Evolutionary conservation across 35 echinoderm and acorn worm species (phyloP).

Genomic region (Strongylocentrotus purpuratus): DNA sequence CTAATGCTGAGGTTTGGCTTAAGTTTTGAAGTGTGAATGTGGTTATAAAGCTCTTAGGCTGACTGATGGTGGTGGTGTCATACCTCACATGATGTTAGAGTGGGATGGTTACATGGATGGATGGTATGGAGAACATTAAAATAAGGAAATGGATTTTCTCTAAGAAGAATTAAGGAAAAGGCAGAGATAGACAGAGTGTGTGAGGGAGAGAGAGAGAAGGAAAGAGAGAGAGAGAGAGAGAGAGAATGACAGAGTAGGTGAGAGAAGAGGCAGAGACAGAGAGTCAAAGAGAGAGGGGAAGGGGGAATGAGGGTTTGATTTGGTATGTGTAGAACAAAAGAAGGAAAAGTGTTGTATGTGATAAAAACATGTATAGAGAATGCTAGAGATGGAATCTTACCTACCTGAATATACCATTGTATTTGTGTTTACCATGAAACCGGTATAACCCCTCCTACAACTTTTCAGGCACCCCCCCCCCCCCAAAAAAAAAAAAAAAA

Average conservation of each 20-base stretch:
- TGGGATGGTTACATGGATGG: neutral
- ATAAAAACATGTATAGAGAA: neutral
- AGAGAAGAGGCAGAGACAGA: neutral
- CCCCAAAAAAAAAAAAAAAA: too few species aligned
- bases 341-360: neutral
- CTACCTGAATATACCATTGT: too few species aligned
- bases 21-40: too few species aligned
- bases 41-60: neutral
- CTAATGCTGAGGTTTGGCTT: too few species aligned
- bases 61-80: neutral
- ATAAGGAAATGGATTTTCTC: neutral
- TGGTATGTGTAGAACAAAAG: neutral
- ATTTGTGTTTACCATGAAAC: too few species aligned
- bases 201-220: neutral
- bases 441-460: too few species aligned
- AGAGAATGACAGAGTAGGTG: neutral
- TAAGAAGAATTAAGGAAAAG: neutral
- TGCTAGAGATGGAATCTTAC: neutral
- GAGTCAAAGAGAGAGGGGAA: neutral
- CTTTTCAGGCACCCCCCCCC: too few species aligned
- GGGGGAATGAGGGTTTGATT: neutral
- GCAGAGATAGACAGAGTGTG: neutral
- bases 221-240: neutral
- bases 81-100: neutral
- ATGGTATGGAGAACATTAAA: neutral